Conservation (phyloP, 2,888 invertebrate genomes). For the Crossocerus cetratus region DNA sequence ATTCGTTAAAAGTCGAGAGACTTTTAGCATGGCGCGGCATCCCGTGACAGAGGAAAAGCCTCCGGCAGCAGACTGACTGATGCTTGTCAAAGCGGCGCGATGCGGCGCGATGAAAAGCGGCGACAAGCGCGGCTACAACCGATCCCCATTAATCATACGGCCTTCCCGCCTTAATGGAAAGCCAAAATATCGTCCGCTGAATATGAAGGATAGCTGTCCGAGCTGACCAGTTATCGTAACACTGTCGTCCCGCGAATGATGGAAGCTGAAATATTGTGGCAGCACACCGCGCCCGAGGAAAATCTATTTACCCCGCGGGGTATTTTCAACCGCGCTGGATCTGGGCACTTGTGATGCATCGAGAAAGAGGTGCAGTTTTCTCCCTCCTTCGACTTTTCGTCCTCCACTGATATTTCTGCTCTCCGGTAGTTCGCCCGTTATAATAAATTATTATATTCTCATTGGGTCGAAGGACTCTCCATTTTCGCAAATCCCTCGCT, state of each 20-base stretch:
- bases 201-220: conserved; percentile 41
- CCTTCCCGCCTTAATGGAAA: conserved; percentile 62
- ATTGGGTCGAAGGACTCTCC: not conserved
- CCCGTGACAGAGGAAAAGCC: conserved; percentile 24
- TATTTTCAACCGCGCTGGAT: not conserved
- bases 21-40: conserved; percentile 46
- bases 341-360: not conserved
- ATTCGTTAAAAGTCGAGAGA: conserved; percentile 40
- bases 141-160: conserved; percentile 62
- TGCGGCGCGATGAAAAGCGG: conserved; percentile 53
- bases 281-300: no score
- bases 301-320: no score
- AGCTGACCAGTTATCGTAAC: not conserved
- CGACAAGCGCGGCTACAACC: conserved; percentile 47
- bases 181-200: conserved; percentile 57
- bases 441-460: not conserved
- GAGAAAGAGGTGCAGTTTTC: no score
- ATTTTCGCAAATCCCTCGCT: not conserved
- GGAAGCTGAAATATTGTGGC: not conserved
- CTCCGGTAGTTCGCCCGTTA: no score
- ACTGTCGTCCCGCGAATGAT: not conserved
- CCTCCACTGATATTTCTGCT: no score
- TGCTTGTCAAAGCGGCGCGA: conserved; percentile 47
- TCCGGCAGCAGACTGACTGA: conserved; percentile 42
- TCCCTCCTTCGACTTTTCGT: no score